Evolutionary conservation across 92 coral and sea anemone genomes (phyloP).

Genomic region (Phymanthus crucifer): DNA sequence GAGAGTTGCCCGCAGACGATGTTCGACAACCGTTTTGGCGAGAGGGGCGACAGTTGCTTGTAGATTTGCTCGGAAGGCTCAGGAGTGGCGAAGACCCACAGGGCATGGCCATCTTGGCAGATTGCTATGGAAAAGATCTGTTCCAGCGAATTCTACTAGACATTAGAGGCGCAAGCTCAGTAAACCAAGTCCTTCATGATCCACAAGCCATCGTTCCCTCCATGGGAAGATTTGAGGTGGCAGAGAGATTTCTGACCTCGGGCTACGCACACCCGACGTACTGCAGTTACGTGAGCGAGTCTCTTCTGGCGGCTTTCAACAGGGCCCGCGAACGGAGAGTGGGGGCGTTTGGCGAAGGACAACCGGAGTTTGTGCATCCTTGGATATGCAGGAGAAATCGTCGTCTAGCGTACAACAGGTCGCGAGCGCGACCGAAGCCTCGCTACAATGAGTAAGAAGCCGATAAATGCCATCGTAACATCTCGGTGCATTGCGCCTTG

Average conservation of each 20-base stretch:
- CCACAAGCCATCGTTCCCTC: conserved; percentile 1
- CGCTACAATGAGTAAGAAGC: background rate
- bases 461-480: background rate
- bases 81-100: background rate
- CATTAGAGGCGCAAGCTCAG: background rate
- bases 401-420: background rate
- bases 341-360: conserved; percentile 1
- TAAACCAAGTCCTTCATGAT: background rate
- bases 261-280: background rate
- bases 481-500: too few species aligned
- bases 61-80: too few species aligned
- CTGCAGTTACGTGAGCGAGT: too few species aligned
- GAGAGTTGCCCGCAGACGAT: too few species aligned
- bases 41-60: too few species aligned
- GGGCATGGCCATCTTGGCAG: too few species aligned
- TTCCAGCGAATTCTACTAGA: too few species aligned
- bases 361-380: background rate
- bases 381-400: conserved; percentile 1
- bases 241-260: conserved; percentile 7
- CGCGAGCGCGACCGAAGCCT: background rate
- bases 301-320: background rate
- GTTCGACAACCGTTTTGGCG: too few species aligned
- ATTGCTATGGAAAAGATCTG: too few species aligned
- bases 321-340: background rate
- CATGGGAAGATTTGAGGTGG: conserved; percentile 3